A percentile compares a stretch with the other conserved stretches of the same genome.
These are phyloP conservation scores for Drosophila birchii DNA, from an alignment of 2,888 invertebrate species.

Conservation along the genomic window DNA sequence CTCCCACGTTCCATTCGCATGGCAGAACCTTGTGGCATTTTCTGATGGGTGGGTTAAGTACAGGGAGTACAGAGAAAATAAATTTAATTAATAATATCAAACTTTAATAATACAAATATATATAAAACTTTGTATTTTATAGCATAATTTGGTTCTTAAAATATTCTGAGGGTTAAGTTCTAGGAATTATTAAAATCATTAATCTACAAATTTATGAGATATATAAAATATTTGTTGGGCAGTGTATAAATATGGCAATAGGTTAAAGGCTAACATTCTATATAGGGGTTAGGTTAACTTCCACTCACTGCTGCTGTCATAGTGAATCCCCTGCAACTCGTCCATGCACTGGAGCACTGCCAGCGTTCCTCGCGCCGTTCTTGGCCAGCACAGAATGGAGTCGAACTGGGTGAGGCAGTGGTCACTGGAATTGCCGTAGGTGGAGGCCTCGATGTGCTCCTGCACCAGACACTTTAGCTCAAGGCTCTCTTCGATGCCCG, in stretches of 20 bases:
- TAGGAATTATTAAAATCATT: neutral
- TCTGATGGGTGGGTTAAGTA: conserved; percentile 86
- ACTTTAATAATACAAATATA: too few species aligned
- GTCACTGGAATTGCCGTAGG: conserved; percentile 80
- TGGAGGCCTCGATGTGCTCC: conserved; percentile 79
- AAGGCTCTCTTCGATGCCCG: conserved; percentile 82
- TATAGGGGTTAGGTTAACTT: neutral
- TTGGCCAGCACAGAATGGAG: conserved; percentile 93
- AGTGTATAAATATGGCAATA: neutral
- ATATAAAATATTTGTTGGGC: neutral
- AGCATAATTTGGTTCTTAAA: too few species aligned
- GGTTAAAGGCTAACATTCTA: conserved; percentile 1
- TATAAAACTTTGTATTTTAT: too few species aligned
- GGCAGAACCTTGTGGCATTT: conserved; percentile 93
- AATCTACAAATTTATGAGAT: too few species aligned
- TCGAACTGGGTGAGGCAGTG: conserved; percentile 90
- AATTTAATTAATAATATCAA: too few species aligned
- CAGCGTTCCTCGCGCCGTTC: conserved; percentile 89
- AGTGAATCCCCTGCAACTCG: conserved; percentile 91
- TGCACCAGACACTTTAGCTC: conserved; percentile 83
- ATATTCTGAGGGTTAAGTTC: neutral
- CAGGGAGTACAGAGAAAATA: neutral
- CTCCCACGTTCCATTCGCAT: conserved; percentile 92
- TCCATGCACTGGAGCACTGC: conserved; percentile 92
- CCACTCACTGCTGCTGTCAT: conserved; percentile 94